These are phyloP conservation scores for Actinemys pallida DNA, from an alignment of 2,113 vertebrate species.

Conservation along the genomic window DNA sequence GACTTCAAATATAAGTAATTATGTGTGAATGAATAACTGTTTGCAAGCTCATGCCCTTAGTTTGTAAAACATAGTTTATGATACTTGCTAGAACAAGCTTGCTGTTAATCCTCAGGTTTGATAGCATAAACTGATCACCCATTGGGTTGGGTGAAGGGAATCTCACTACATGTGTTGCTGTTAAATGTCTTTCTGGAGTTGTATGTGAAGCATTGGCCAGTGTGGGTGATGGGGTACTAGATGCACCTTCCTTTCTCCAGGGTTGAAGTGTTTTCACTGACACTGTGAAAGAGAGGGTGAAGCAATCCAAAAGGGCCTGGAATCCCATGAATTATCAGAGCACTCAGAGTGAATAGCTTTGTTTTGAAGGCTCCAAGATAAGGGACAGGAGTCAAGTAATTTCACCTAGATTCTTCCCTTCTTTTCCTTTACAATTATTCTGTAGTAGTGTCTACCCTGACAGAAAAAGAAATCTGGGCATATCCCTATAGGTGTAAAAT, in stretches of 20 bases:
- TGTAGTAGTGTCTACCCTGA: background rate
- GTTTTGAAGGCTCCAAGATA: background rate
- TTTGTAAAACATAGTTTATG: background rate
- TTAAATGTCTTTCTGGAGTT: background rate
- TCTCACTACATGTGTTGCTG: background rate
- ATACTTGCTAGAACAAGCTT: fast-evolving
- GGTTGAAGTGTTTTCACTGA: background rate
- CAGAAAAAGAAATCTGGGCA: background rate
- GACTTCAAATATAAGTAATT: background rate
- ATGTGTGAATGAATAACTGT: background rate
- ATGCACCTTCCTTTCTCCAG: background rate
- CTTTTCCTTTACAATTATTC: background rate
- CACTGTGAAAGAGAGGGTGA: fast-evolving
- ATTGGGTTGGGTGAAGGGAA: background rate
- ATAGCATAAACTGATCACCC: background rate
- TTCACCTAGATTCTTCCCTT: background rate
- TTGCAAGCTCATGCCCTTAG: background rate
- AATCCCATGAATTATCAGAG: background rate
- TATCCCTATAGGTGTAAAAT: background rate
- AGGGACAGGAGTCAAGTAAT: background rate
- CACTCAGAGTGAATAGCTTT: background rate
- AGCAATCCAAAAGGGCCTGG: background rate
- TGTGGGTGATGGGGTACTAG: background rate
- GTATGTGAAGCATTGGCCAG: background rate
- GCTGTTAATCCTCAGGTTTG: background rate